These are phyloP conservation scores for Trichomalopsis sarcophagae DNA, from an alignment of 1,140 invertebrate species.

Conservation along the genomic window DNA sequence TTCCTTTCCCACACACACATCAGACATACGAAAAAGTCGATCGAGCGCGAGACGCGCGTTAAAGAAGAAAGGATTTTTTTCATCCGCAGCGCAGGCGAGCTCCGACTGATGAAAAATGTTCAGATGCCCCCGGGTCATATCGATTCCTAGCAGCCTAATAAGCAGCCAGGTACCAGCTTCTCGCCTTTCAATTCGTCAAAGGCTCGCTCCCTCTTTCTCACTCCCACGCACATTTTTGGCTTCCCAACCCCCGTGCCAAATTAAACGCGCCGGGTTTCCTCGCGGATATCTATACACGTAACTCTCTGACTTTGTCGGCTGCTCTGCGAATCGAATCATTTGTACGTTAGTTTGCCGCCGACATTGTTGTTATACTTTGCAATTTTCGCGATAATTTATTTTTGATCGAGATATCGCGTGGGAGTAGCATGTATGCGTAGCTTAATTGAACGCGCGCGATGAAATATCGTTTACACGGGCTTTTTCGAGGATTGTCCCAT, in stretches of 20 bases:
- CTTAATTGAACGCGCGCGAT: too few relatives aligned
- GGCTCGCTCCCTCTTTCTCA: not conserved
- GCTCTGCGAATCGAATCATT: not conserved
- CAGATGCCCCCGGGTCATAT: not conserved
- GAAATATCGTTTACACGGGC: too few relatives aligned
- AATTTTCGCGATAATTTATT: too few relatives aligned
- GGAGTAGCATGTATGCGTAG: too few relatives aligned
- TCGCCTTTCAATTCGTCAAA: slow-evolving; percentile 10
- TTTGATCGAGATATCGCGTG: too few relatives aligned
- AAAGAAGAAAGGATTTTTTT: slow-evolving; percentile 12
- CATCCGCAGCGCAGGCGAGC: not conserved
- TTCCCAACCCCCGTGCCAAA: not conserved
- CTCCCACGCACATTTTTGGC: not conserved
- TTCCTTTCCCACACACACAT: too few relatives aligned
- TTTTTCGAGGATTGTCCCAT: too few relatives aligned
- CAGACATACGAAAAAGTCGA: not conserved
- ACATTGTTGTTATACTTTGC: too few relatives aligned
- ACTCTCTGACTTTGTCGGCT: not conserved
- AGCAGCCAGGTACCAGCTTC: not conserved
- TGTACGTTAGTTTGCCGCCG: not conserved
- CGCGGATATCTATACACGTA: too few relatives aligned
- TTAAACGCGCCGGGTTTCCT: not conserved
- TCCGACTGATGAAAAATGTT: not conserved
- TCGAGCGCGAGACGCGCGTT: not conserved
- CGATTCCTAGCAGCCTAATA: slow-evolving; percentile 5